Evolutionary conservation across 1,140 invertebrate species (phyloP), one percentile per base, ranked within the genome.

Genomic region (Tribolium madens): DNA sequence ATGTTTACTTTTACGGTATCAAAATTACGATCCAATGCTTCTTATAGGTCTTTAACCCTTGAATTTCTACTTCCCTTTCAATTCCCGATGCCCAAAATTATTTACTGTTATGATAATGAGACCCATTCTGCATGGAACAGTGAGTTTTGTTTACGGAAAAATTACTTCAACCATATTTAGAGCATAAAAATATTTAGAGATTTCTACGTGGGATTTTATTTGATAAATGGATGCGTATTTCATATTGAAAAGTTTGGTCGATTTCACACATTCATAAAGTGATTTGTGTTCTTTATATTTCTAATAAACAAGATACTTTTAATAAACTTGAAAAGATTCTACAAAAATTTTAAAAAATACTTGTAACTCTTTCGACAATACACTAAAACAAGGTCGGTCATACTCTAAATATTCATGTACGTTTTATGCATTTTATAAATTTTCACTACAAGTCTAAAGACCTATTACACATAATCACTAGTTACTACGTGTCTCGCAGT

Each of bases 11-110:
- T 1, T 13, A 10, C 21, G 3, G 13, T 64, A 31, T 50, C 52
- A 21, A 64, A 12, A 13, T 12, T 33, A 12, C 31, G 14, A 26
- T 4, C 57, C 52, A 4, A n/a, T 9, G 57, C 12, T 3, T 2
- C 26, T 64, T 13, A n/a, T 26, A 36, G 57, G 57, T 64, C 57
- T 64, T 64, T 64, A 64, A 64, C 57, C 57, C 21, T 33, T 64
- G n/a, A 42, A 33, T 6, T 5, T 26, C 21, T 26, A n/a, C 3
- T 9, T 33, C 26, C 57, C 57, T 64, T 64, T 10, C 4, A 50
- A 13, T 50, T 15, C 48, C 6, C n/a, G n/a, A n/a, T n/a, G n/a
- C n/a, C 48, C 48, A 42, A 42, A 42, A 42, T 42, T 42, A 42
- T 42, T 42, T 42, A 42, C 48, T 15, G 48, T 14, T 50, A 50